Evolutionary conservation across 2,888 invertebrate species (phyloP).

Genomic region (Acanthacorydalis orientalis): DNA sequence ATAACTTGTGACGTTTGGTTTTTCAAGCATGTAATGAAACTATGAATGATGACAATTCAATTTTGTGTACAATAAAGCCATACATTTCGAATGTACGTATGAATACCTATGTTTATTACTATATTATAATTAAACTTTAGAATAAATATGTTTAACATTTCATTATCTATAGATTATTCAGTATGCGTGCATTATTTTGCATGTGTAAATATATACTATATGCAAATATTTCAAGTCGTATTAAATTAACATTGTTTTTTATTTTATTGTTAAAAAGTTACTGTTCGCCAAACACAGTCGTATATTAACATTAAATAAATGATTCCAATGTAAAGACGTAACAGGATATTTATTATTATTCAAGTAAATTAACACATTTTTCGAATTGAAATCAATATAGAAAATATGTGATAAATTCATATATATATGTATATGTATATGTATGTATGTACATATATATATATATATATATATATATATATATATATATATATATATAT

Average conservation of each 20-base stretch:
- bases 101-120: neutral
- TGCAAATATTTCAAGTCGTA: neutral
- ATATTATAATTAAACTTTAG: neutral
- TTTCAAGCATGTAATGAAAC: neutral
- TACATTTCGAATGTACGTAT: neutral
- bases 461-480: neutral
- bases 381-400: no score
- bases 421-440: neutral
- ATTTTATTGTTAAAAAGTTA: neutral
- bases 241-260: neutral
- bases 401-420: neutral
- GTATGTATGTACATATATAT: neutral
- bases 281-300: no score
- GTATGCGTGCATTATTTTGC: no score
- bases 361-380: neutral
- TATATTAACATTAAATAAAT: no score
- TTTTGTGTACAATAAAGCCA: neutral
- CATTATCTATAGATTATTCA: no score
- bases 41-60: neutral
- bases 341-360: neutral
- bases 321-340: no score
- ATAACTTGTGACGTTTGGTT: neutral
- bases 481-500: slow-evolving; percentile 1
- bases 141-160: neutral
- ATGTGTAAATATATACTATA: neutral